Conservation (phyloP, 2,888 invertebrate genomes). For the Caenorhabditis angaria region DNA sequence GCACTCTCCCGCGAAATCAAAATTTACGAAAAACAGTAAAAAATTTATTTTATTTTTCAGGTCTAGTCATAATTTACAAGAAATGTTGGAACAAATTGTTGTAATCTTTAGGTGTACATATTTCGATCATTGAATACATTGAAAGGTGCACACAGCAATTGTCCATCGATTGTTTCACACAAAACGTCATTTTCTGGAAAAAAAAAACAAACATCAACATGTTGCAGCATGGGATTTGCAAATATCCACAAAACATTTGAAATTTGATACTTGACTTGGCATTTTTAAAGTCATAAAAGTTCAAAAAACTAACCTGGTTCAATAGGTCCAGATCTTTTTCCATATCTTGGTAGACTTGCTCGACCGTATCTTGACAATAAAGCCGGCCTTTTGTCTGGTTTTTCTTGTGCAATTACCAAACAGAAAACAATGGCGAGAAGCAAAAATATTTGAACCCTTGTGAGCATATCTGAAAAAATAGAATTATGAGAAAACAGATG, state of each 20-base stretch:
- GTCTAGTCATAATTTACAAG: not conserved
- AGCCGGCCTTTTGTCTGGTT: conserved; percentile 41
- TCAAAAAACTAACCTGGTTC: not conserved
- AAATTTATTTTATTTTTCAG: not conserved
- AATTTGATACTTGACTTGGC: too few species aligned
- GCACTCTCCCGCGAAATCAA: too few species aligned
- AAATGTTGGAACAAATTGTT: not conserved
- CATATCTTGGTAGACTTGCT: conserved; percentile 35
- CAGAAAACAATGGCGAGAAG: conserved; percentile 17
- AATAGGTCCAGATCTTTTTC: conserved; percentile 19
- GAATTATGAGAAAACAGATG: too few species aligned
- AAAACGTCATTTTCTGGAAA: not conserved
- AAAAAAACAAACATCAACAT: too few species aligned
- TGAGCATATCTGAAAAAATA: conserved; percentile 33
- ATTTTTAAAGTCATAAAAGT: not conserved
- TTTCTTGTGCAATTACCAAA: conserved; percentile 20
- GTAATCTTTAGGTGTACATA: not conserved
- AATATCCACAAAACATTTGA: too few species aligned
- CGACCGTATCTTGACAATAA: conserved; percentile 36
- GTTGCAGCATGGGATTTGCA: too few species aligned
- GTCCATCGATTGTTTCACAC: not conserved
- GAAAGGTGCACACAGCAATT: not conserved
- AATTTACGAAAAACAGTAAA: not conserved
- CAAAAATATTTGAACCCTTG: conserved; percentile 37
- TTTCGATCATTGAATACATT: not conserved